Conservation (phyloP, 2,888 invertebrate genomes). For the Limulus polyphemus region DNA sequence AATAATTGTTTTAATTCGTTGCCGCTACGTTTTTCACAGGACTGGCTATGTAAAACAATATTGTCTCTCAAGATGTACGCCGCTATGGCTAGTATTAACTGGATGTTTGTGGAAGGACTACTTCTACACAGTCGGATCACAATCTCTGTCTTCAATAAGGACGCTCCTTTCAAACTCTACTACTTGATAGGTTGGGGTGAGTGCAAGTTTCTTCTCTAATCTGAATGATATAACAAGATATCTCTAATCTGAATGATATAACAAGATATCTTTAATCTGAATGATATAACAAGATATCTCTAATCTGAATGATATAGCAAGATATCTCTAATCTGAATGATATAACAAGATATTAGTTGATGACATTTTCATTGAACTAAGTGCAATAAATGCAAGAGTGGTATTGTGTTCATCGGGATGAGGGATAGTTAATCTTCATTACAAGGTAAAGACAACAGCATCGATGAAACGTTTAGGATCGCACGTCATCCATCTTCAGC, state of each 20-base stretch:
- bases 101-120: constrained; percentile 47
- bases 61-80: constrained; percentile 43
- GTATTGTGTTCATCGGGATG: too few relatives aligned
- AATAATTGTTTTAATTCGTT: too few relatives aligned
- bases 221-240: too few relatives aligned
- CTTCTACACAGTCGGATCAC: constrained; percentile 42
- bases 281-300: too few relatives aligned
- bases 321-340: not conserved
- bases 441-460: too few relatives aligned
- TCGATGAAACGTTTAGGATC: too few relatives aligned
- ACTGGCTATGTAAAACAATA: constrained; percentile 44
- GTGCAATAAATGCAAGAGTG: not conserved
- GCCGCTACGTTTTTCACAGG: constrained; percentile 31
- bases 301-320: too few relatives aligned
- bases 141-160: constrained; percentile 44
- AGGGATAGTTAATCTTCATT: too few relatives aligned
- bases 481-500: too few relatives aligned
- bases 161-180: constrained; percentile 44
- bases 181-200: constrained; percentile 47
- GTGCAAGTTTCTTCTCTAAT: constrained; percentile 23
- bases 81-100: constrained; percentile 44
- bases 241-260: too few relatives aligned
- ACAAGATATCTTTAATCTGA: too few relatives aligned
- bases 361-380: not conserved
- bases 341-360: not conserved